Percentiles rank a stretch among this genome's conserved stretches.
These are phyloP conservation scores for Vespertilio murinus DNA, from an alignment of 2,797 vertebrate genomes.

Conservation along the genomic window DNA sequence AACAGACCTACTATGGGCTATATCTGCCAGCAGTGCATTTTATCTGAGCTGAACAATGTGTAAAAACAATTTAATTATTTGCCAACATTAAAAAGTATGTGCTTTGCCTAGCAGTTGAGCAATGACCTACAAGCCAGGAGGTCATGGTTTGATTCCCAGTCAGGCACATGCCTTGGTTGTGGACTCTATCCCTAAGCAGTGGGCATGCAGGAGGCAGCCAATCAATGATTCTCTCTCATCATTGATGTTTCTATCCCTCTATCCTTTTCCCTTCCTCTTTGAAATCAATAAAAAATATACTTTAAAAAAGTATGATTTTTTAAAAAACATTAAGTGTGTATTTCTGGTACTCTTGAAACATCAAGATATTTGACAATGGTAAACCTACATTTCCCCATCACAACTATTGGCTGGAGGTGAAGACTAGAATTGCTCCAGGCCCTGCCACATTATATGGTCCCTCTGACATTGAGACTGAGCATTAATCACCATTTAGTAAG, in stretches of 20 bases:
- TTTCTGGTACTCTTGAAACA: background rate
- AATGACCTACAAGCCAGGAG: too few relatives aligned
- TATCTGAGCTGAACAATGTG: background rate
- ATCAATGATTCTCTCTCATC: too few relatives aligned
- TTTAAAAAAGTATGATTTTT: background rate
- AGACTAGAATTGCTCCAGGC: background rate
- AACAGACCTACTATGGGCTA: background rate
- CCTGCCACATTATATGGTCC: background rate
- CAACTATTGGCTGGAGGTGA: background rate
- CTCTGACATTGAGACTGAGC: background rate
- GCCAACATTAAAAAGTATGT: background rate
- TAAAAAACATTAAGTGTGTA: background rate
- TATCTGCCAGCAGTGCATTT: background rate
- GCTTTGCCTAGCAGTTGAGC: too few relatives aligned
- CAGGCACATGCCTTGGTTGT: too few relatives aligned
- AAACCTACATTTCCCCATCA: background rate
- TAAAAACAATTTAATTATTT: conserved; percentile 44
- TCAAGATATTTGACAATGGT: background rate
- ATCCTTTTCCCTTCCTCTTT: too few relatives aligned
- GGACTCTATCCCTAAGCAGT: too few relatives aligned
- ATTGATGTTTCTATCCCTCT: too few relatives aligned
- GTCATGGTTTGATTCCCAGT: too few relatives aligned
- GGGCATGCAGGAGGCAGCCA: too few relatives aligned
- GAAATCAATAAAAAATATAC: too few relatives aligned
- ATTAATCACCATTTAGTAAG: background rate